phyloP scores from a whole-genome alignment of 2,113 vertebrate genomes.

The Ptilorrhoa leucosticta region DNA sequence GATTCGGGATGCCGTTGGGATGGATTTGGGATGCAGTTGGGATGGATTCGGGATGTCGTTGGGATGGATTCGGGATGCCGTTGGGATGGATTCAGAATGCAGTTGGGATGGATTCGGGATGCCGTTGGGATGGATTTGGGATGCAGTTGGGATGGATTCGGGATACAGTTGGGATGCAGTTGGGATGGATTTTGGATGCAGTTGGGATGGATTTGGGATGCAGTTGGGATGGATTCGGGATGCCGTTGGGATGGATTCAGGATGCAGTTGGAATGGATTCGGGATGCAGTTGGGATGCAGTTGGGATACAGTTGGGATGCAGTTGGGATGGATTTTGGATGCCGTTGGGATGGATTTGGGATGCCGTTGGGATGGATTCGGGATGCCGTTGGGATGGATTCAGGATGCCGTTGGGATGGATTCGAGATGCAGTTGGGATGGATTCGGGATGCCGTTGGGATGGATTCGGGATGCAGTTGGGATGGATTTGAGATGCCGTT shows the following conservation, averaged over 20 bases:
- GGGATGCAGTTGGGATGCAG: not conserved
- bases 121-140: not conserved
- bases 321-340: fast-evolving
- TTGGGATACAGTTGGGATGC: not conserved
- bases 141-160: fast-evolving
- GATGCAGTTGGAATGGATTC: fast-evolving
- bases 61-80: not conserved
- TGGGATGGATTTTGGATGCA: not conserved
- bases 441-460: fast-evolving
- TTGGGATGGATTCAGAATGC: not conserved
- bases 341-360: too few species aligned
- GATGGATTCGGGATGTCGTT: too few species aligned
- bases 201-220: not conserved
- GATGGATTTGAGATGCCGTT: too few species aligned
- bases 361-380: fast-evolving
- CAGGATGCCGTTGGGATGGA: fast-evolving
- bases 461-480: fast-evolving
- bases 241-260: fast-evolving
- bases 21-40: too few species aligned
- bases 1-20: too few species aligned
- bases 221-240: not conserved
- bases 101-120: not conserved
- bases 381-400: not conserved
- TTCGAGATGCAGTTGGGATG: fast-evolving
- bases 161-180: too few species aligned